Evolutionary conservation across 2,797 vertebrate species (phyloP), one percentile per base, ranked within the genome.

Genomic region (Garrulus glandarius): DNA sequence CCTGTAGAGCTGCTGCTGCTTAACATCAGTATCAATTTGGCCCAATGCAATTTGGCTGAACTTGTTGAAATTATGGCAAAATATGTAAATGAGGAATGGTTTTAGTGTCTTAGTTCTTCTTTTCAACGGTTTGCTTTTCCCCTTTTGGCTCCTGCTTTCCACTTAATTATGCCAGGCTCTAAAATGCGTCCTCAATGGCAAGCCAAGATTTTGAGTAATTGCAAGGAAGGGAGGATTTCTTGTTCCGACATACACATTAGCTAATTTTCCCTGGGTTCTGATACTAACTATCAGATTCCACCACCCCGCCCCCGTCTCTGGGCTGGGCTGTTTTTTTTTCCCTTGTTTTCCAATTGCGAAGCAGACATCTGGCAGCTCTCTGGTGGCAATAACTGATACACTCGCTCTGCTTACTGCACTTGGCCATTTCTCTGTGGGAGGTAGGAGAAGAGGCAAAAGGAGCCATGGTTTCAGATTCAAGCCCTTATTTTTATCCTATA

Each of bases 171-270:
- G 29, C n/a, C 84, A 93, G 91, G 50, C 47, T 95, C 72, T 80
- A 79, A 96, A 94, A 92, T 47, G 46, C 41, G 44, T 53, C 94
- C 90, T 95, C 43, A 87, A 36, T 26, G 32, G 46, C 63, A 95
- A 95, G 95, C 94, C 96, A 97, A 93, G 87, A 84, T 90, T 96
- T 95, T 93, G 92, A 96, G 89, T 94, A 95, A 95, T 92, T 92
- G 85, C 85, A 82, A 37, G 5, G 37, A 94, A 81, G 57, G 67
- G 69, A 95, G 72, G 86, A 93, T 96, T 96, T 96, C 89, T 95
- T 96, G 84, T 95, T 95, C 94, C 2, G 55, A 95, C 78, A 87
- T 77, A 94, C 64, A 68, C 53, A 94, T 94, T 92, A 92, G 85
- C 93, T 91, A 94, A 96, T 95, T 97, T 95, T 94, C 87, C 78